Evolutionary conservation across 2,113 vertebrate species (phyloP), one percentile per base, ranked within the genome.

Genomic region (Camelus dromedarius): DNA sequence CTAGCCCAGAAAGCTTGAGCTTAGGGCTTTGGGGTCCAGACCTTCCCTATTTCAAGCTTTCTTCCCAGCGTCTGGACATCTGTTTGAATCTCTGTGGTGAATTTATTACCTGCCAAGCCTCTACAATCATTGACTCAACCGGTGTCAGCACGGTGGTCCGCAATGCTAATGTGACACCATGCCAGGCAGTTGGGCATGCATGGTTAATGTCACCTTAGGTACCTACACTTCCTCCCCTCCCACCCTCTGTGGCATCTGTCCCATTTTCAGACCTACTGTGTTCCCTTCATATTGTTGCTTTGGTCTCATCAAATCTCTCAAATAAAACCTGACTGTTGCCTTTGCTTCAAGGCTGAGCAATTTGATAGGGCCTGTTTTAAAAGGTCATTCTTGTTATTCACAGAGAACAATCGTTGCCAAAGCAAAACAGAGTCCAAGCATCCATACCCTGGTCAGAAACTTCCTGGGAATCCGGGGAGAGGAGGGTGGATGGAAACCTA

Each of bases 311-410:
- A 66, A 38, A 28, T 85, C 62, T 77, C 38, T 91, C 72, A 58
- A 32, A n/a, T 70, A 77, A 42, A 77, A 69, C 73, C 60, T 8
- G 26, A 48, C 67, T 4, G 1, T 52, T 48, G 58, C 38, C 48
- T 90, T 70, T 64, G n/a, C 58, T 24, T 42, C 14, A 77, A 93
- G 73, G 6, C 50, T 56, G 77, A 26, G 38, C 69, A 81, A 18
- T 79, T 86, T 56, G 60, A 77, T 18, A 66, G n/a, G 22, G 28
- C 16, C 35, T 54, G 20, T 89, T 84, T 82, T 73, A 38, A 91
- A 95, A 98, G 91, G 77, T 93, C 89, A 91, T 56, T 28, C 80
- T 89, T 60, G 67, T 91, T 81, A 60, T 76, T 84, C 67, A 52
- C 22, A 64, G 85, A 80, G 46, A 94, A 60, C 38, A 70, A 20